Evolutionary conservation across 2,113 vertebrate species (phyloP).

Genomic region (Aramus guarauna): DNA sequence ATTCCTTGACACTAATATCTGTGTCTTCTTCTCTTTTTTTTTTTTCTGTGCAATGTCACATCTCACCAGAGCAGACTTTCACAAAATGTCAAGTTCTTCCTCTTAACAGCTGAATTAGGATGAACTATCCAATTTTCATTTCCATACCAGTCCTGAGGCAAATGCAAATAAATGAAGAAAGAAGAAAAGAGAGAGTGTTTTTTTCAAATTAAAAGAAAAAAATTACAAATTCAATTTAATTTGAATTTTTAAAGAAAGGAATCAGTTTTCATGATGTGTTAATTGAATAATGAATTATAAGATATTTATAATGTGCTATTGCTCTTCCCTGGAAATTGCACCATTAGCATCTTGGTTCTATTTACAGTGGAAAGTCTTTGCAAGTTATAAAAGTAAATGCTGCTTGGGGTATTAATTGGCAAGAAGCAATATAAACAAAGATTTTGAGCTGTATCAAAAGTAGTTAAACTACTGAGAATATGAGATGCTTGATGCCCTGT

Average conservation of each 20-base stretch:
- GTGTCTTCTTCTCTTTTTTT: background rate
- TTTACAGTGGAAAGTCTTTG: background rate
- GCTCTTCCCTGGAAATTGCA: background rate
- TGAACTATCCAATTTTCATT: background rate
- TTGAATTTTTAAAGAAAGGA: background rate
- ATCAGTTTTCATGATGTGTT: background rate
- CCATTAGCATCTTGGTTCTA: background rate
- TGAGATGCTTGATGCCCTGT: background rate
- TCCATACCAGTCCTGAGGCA: background rate
- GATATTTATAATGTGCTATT: background rate
- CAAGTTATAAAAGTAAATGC: background rate
- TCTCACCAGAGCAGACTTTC: background rate
- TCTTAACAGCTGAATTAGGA: background rate
- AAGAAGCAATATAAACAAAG: background rate
- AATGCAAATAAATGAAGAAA: background rate
- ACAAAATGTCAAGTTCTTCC: background rate
- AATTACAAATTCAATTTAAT: background rate
- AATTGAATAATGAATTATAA: background rate
- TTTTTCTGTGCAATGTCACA: background rate
- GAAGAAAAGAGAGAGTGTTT: rapidly evolving
- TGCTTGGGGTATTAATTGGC: background rate
- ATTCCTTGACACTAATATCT: background rate
- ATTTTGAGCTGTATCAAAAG: background rate
- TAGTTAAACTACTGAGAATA: background rate
- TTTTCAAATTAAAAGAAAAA: background rate